These are phyloP conservation scores for Thecocarcelia acutangulata DNA, from an alignment of 2,888 invertebrate genomes.

Conservation along the genomic window DNA sequence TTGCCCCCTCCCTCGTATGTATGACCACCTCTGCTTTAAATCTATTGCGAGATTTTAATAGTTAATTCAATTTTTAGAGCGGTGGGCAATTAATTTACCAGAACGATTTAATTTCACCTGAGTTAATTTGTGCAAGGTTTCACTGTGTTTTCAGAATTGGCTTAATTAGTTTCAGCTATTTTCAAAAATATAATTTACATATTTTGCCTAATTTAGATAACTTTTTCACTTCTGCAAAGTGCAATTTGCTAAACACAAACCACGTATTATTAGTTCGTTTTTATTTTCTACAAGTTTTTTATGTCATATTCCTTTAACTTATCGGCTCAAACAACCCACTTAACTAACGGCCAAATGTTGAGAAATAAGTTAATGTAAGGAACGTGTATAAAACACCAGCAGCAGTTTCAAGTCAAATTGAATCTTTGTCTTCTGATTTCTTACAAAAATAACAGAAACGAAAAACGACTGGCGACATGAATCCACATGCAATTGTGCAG, in stretches of 20 bases:
- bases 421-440: constrained; percentile 68
- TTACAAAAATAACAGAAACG: not conserved
- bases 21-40: too few species aligned
- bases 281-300: not conserved
- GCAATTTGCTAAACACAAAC: not conserved
- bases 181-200: too few species aligned
- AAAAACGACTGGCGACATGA: constrained; percentile 73
- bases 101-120: too few species aligned
- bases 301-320: constrained; percentile 24
- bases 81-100: too few species aligned
- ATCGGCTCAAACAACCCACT: constrained; percentile 58
- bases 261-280: not conserved
- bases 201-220: too few species aligned
- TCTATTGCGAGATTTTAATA: too few species aligned
- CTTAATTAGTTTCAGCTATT: too few species aligned
- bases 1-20: too few species aligned
- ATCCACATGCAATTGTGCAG: constrained; percentile 63
- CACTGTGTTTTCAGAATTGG: too few species aligned
- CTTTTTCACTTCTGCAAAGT: too few species aligned
- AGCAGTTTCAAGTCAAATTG: constrained; percentile 69
- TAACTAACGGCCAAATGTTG: constrained; percentile 62
- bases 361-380: constrained; percentile 13
- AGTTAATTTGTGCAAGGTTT: too few species aligned
- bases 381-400: constrained; percentile 63
- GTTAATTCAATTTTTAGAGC: too few species aligned